Percentiles rank a stretch among this genome's conserved stretches.
Evolutionary conservation across 1,140 invertebrate species (phyloP).

Genomic region (Penaeus vannamei): DNA sequence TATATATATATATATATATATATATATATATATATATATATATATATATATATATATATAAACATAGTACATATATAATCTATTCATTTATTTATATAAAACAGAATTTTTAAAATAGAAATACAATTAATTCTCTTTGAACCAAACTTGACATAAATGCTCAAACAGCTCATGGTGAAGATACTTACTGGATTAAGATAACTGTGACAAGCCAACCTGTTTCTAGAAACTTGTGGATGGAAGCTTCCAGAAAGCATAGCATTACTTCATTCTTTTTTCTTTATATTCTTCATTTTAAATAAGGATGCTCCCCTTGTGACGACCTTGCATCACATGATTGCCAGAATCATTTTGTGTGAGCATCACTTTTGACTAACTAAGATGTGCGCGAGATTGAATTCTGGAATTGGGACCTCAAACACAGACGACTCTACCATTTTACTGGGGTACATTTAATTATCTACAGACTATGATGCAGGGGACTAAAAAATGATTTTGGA

Average conservation of each 20-base stretch:
- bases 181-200: too few relatives aligned
- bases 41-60: too few relatives aligned
- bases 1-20: too few relatives aligned
- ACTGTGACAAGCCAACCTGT: too few relatives aligned
- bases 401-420: not conserved
- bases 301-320: conserved; percentile 13
- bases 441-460: conserved; percentile 37
- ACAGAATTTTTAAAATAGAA: too few relatives aligned
- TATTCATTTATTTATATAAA: too few relatives aligned
- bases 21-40: too few relatives aligned
- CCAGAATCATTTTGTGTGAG: conserved; percentile 41
- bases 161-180: too few relatives aligned
- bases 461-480: conserved; percentile 49
- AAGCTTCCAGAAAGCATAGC: conserved; percentile 25
- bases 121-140: too few relatives aligned
- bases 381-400: conserved; percentile 25
- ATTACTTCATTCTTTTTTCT: too few relatives aligned
- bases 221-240: not conserved
- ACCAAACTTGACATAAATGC: too few relatives aligned
- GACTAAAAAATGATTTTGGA: conserved; percentile 35
- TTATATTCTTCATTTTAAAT: not conserved
- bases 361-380: conserved; percentile 28
- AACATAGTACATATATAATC: too few relatives aligned
- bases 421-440: conserved; percentile 43
- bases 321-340: conserved; percentile 40